Percentiles rank a stretch among this genome's conserved stretches.
Conservation (phyloP, 2,113 vertebrate genomes). For the Alligator mississippiensis region DNA sequence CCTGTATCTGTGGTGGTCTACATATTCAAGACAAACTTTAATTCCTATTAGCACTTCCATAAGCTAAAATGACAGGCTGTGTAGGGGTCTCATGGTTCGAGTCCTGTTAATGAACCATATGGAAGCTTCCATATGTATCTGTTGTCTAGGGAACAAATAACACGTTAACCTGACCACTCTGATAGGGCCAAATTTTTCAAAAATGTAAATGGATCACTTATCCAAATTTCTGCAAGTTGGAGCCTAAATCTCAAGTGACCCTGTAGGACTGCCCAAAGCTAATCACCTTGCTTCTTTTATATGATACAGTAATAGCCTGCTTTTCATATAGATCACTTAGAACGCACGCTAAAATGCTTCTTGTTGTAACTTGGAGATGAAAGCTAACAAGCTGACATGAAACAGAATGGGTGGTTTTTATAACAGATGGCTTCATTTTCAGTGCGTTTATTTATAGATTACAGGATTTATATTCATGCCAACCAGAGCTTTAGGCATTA, state of each 20-base stretch:
- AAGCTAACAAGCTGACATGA: not conserved
- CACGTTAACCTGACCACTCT: not conserved
- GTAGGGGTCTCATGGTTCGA: too few species aligned
- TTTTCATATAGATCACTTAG: not conserved
- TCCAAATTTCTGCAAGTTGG: not conserved
- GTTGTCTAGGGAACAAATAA: not conserved
- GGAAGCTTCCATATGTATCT: not conserved
- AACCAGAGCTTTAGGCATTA: constrained; percentile 43
- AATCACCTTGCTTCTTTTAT: not conserved
- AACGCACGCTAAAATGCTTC: constrained; percentile 4
- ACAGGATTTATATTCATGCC: constrained; percentile 32
- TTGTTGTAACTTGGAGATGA: constrained; percentile 57
- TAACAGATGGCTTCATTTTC: constrained; percentile 63
- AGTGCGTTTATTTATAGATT: constrained; percentile 54
- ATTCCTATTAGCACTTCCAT: not conserved
- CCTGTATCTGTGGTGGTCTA: not conserved
- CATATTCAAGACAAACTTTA: not conserved
- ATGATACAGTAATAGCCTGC: not conserved
- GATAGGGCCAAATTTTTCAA: not conserved
- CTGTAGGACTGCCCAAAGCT: not conserved
- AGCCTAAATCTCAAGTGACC: not conserved
- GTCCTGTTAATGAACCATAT: too few species aligned
- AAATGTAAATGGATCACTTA: not conserved
- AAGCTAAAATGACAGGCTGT: not conserved
- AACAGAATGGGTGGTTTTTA: constrained; percentile 43